A percentile compares a stretch with the other conserved stretches of the same genome.
Evolutionary conservation across 2,888 invertebrate genomes (phyloP).

Genomic region (Piscicola geometra): DNA sequence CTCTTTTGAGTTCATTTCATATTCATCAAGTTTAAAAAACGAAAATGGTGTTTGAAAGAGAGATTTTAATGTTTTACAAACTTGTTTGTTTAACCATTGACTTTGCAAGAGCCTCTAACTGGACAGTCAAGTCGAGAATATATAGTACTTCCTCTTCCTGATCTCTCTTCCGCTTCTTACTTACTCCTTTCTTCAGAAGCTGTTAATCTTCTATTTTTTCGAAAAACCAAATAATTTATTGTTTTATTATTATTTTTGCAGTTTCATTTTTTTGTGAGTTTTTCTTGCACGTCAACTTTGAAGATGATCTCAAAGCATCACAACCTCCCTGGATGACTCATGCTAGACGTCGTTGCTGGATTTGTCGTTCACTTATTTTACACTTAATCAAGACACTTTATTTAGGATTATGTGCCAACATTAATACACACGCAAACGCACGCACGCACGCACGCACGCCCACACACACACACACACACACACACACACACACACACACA

Average conservation of each 20-base stretch:
- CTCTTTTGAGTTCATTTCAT: not conserved
- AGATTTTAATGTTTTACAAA: not conserved
- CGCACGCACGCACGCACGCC: not conserved
- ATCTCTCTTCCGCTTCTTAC: not conserved
- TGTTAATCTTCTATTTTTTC: too few relatives aligned
- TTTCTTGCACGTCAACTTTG: too few relatives aligned
- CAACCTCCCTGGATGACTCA: too few relatives aligned
- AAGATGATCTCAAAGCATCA: too few relatives aligned
- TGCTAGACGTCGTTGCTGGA: too few relatives aligned
- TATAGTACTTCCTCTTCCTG: not conserved
- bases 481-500: constrained; percentile 25
- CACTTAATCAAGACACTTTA: too few relatives aligned
- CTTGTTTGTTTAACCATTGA: not conserved
- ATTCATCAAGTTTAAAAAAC: not conserved
- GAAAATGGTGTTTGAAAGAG: too few relatives aligned
- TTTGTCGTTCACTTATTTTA: too few relatives aligned
- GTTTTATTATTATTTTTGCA: too few relatives aligned
- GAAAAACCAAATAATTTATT: too few relatives aligned
- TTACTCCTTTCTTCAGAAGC: too few relatives aligned
- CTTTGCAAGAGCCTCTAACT: not conserved
- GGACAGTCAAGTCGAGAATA: not conserved
- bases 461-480: constrained; percentile 11
- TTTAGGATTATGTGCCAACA: not conserved
- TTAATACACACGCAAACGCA: constrained; percentile 8
- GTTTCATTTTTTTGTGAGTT: too few relatives aligned